Percentiles rank a stretch among this genome's conserved stretches.
These are phyloP conservation scores for Cairina moschata DNA, from an alignment of 2,113 vertebrate species.

Conservation along the genomic window DNA sequence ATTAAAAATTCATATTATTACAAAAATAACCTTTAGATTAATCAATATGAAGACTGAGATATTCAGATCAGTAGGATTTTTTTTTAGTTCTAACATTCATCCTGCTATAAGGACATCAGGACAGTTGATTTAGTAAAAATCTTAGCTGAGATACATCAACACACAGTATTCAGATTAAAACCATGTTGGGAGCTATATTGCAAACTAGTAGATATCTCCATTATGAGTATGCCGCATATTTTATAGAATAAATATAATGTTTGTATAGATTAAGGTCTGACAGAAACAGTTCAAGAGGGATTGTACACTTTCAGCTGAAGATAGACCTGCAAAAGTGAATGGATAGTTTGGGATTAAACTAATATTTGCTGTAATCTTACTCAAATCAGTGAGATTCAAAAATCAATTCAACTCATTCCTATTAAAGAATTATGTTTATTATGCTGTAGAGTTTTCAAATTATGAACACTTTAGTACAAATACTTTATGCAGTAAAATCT, in stretches of 20 bases:
- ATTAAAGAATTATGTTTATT: background rate
- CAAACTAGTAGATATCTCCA: background rate
- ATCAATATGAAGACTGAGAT: slow-evolving; percentile 40
- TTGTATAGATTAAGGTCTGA: background rate
- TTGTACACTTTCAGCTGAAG: background rate
- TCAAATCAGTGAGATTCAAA: background rate
- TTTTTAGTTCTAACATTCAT: slow-evolving; percentile 56
- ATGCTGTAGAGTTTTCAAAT: background rate
- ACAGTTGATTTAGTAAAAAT: slow-evolving; percentile 7
- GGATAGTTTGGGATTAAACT: background rate
- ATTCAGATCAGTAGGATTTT: slow-evolving; percentile 29
- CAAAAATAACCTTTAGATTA: slow-evolving; percentile 56
- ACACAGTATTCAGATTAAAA: background rate
- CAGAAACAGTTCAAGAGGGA: background rate
- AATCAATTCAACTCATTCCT: background rate
- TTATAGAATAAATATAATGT: background rate
- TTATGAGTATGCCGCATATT: background rate
- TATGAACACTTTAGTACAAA: background rate
- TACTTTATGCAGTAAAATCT: background rate
- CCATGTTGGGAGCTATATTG: background rate
- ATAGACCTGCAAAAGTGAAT: background rate
- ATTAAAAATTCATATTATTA: slow-evolving; percentile 51
- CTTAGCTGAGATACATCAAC: background rate
- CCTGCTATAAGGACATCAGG: slow-evolving; percentile 6
- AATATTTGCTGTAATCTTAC: background rate